Base-by-base conservation (phyloP, 2,888 invertebrate genomes). In the Nomada fabriciana region DNA sequence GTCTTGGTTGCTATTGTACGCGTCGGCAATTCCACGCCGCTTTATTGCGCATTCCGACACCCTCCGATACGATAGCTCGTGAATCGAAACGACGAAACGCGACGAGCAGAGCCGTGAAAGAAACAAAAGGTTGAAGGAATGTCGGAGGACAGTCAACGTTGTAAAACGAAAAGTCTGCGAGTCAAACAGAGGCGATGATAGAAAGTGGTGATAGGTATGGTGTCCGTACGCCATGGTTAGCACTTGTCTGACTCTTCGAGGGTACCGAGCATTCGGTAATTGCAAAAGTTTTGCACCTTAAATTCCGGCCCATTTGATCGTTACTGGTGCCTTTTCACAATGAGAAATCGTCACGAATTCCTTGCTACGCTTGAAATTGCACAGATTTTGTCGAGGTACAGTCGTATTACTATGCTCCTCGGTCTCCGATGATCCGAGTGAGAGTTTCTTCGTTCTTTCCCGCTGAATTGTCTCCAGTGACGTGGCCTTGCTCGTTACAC, bases 221-320 rank as follows among this genome's bases (percentile, higher is more conserved):
- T 76, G 82, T 68, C 71, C 76, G 74, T 86, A 84, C 78, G 72
- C 76, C 78, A 76, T 80, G 18, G 36, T 18, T 67, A 83, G 84
- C 87, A 90, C 90, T 92, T 89, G 87, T 53, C 77, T 69, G 91
- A 92, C 82, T 92, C 91, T 92, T 92, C 91, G 91, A 92, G 92
- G 91, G 91, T 93, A 91, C 88, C 90, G 88, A 91, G 91, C 91
- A 90, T 91, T 92, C 90, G 91, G 90, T 93, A 93, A 93, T 93
- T 93, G 92, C 93, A 81, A 92, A 93, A 93, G 91, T 93, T 93
- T 89, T 86, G 86, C 89, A 89, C 91, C 91, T 93, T 91, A 91
- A 93, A 92, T 92, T 92, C 89, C 90, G 79, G 76, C 76, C 74
- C 18, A 53, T 59, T 61, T 70, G 57, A 20, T 60, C 76, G 47